These are phyloP conservation scores for Galeopterus variegatus DNA, from an alignment of 2,113 vertebrate genomes.

Conservation along the genomic window DNA sequence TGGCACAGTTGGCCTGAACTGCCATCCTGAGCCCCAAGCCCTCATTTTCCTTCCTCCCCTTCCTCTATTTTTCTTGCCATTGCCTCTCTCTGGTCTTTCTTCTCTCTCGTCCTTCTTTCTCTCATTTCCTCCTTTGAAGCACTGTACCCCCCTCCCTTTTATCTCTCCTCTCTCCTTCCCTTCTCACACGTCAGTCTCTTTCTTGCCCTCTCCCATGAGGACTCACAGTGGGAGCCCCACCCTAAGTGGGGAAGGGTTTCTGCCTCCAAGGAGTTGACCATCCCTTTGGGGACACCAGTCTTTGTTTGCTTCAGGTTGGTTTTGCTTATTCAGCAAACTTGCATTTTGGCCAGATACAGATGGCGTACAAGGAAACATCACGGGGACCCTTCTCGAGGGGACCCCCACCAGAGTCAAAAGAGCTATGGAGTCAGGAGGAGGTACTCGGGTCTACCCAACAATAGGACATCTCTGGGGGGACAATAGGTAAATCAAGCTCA, in stretches of 20 bases:
- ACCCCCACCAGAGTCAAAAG: neutral
- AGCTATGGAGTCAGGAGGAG: rapidly evolving
- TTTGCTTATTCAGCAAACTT: neutral
- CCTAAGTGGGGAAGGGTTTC: too few species aligned
- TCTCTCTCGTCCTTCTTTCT: neutral
- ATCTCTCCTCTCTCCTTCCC: neutral
- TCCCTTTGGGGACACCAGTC: neutral
- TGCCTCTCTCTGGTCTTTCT: neutral
- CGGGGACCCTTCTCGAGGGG: neutral
- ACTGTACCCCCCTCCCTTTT: neutral
- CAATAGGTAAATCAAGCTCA: too few species aligned
- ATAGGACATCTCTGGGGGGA: rapidly evolving
- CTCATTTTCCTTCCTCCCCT: rapidly evolving
- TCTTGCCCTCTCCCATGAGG: neutral
- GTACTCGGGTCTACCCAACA: rapidly evolving
- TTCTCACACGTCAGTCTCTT: neutral
- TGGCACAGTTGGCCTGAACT: neutral
- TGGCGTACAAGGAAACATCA: neutral
- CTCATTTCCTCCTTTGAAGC: neutral
- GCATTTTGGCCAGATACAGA: neutral
- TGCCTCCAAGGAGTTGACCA: neutral
- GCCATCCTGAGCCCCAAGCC: rapidly evolving
- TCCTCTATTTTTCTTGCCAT: neutral
- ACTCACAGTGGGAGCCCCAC: neutral
- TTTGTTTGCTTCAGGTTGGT: neutral